A percentile compares a stretch with the other conserved stretches of the same genome.
phyloP scores from a whole-genome alignment of 2,113 vertebrate genomes.

The Psephotus haematonotus region DNA sequence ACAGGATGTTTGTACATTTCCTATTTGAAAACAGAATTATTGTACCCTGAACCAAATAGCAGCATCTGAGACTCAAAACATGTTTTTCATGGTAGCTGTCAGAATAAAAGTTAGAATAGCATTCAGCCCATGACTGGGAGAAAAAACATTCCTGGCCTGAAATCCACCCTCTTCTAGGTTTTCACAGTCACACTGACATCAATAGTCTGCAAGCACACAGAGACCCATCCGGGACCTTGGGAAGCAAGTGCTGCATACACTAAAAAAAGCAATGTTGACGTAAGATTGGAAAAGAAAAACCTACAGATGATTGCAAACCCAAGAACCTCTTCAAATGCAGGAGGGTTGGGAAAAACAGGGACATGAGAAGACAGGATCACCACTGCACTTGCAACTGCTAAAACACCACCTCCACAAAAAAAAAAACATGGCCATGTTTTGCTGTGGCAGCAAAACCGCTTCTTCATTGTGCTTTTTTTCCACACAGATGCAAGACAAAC shows the following conservation, averaged over 20 bases:
- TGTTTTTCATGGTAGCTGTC: neutral
- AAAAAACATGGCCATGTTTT: rapidly evolving
- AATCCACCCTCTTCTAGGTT: neutral
- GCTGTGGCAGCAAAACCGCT: neutral
- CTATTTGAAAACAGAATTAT: constrained; percentile 18
- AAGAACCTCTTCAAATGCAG: neutral
- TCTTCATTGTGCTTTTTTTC: neutral
- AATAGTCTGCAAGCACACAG: rapidly evolving
- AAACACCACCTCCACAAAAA: neutral
- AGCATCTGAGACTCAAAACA: neutral
- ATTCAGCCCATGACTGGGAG: rapidly evolving
- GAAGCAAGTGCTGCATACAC: rapidly evolving
- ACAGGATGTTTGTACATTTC: constrained; percentile 39
- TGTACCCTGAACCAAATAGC: constrained; percentile 24
- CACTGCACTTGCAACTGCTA: neutral
- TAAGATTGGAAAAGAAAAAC: neutral
- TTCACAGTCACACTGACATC: neutral
- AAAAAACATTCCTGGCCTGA: neutral
- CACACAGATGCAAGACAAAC: neutral
- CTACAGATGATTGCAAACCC: neutral
- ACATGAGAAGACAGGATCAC: neutral
- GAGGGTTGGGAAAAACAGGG: neutral
- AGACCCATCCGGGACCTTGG: neutral
- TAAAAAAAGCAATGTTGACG: neutral
- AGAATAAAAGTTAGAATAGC: neutral